phyloP scores from a whole-genome alignment of 2,113 vertebrate genomes.

The Chamaetylas fuelleborni region DNA sequence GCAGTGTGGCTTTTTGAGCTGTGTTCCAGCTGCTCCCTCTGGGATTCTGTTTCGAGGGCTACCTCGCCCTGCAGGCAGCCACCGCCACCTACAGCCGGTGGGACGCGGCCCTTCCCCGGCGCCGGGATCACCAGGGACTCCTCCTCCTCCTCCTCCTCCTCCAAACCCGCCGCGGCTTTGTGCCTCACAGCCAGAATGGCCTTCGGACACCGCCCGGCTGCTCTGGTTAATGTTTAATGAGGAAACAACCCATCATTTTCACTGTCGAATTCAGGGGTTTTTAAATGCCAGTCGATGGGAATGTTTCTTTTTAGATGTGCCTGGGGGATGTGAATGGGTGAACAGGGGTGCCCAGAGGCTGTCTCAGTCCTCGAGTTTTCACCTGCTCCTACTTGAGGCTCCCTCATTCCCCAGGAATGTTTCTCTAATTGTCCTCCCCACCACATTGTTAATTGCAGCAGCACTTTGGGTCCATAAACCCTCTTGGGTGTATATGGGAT shows the following conservation, averaged over 20 bases:
- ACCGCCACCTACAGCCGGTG: constrained; percentile 26
- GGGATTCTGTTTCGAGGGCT: background rate
- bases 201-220: fast-evolving
- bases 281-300: background rate
- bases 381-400: fast-evolving
- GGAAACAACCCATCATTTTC: fast-evolving
- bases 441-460: background rate
- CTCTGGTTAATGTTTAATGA: background rate
- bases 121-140: background rate
- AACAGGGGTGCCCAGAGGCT: background rate
- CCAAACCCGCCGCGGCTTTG: fast-evolving
- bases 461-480: background rate
- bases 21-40: background rate
- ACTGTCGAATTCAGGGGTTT: background rate
- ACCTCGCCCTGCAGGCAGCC: background rate
- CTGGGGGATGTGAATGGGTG: fast-evolving
- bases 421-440: background rate
- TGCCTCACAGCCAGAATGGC: fast-evolving
- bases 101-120: background rate
- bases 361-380: background rate
- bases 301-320: fast-evolving
- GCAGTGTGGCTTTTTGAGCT: background rate
- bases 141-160: background rate
- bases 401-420: background rate
- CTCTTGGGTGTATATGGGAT: fast-evolving